Conservation (phyloP, 2,113 vertebrate genomes). For the Crypturellus undulatus region DNA sequence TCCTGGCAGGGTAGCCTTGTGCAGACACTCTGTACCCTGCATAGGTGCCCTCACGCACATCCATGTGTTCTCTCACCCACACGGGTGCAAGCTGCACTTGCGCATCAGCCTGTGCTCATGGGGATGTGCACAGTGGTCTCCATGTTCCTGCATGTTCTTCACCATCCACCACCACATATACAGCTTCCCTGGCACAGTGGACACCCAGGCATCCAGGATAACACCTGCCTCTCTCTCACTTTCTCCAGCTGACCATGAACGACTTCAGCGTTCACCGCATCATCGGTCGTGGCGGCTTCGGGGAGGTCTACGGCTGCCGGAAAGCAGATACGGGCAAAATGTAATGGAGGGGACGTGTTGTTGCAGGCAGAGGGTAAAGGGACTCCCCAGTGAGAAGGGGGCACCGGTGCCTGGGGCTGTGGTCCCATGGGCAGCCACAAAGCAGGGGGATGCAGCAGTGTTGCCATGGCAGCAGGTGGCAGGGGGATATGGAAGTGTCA, state of each 20-base stretch:
- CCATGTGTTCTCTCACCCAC: background rate
- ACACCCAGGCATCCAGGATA: background rate
- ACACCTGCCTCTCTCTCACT: accelerated
- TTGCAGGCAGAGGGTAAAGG: accelerated
- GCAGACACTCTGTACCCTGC: background rate
- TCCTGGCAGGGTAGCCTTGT: background rate
- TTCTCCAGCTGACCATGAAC: constrained; percentile 80
- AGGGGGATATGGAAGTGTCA: background rate
- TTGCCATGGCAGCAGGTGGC: accelerated
- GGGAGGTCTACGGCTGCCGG: constrained; percentile 83
- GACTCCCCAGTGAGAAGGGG: accelerated
- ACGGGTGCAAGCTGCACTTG: background rate
- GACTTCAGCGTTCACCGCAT: constrained; percentile 85
- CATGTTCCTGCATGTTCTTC: background rate
- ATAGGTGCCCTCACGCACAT: no score
- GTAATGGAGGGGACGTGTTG: background rate
- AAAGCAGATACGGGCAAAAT: constrained; percentile 83
- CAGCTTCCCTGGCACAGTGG: background rate
- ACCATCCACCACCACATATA: accelerated
- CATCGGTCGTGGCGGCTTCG: constrained; percentile 80
- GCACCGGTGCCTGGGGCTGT: background rate
- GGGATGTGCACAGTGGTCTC: background rate
- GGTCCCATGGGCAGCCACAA: background rate
- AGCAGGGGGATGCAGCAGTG: accelerated
- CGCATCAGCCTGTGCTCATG: accelerated